Evolutionary conservation across 2,113 vertebrate genomes (phyloP).

Genomic region (Oryzias curvinotus): DNA sequence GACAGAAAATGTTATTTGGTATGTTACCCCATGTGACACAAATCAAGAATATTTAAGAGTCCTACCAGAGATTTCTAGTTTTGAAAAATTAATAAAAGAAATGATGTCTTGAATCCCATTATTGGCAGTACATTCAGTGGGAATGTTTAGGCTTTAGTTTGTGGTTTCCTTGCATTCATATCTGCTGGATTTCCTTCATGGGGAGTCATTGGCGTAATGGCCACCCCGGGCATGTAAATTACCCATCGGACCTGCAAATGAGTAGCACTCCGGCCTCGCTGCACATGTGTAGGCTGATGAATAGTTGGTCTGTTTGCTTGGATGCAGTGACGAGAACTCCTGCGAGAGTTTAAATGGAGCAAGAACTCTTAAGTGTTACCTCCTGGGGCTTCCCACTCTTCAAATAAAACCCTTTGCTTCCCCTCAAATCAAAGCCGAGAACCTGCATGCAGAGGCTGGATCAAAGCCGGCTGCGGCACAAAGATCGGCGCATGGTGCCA

Average conservation of each 20-base stretch:
- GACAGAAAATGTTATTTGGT: too few relatives aligned
- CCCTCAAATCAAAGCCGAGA: constrained; percentile 66
- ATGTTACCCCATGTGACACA: too few relatives aligned
- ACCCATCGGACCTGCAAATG: constrained; percentile 47
- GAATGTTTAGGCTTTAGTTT: too few relatives aligned
- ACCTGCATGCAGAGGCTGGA: constrained; percentile 63
- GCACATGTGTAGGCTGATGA: constrained; percentile 67
- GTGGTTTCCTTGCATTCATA: constrained; percentile 28
- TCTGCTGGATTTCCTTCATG: constrained; percentile 29
- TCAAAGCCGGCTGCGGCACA: constrained; percentile 68
- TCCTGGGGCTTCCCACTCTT: constrained; percentile 71
- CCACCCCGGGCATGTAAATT: constrained; percentile 61
- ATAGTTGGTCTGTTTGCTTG: constrained; percentile 65
- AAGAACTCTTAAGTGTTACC: constrained; percentile 68
- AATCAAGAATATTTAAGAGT: not conserved
- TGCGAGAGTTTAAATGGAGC: constrained; percentile 53
- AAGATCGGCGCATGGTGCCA: constrained; percentile 56
- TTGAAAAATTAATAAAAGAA: not conserved
- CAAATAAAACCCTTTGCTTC: constrained; percentile 65
- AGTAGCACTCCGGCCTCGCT: constrained; percentile 42
- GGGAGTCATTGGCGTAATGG: constrained; percentile 56
- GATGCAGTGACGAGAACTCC: constrained; percentile 62
- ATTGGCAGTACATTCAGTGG: too few relatives aligned
- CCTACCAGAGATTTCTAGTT: not conserved
- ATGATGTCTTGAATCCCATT: too few relatives aligned